Evolutionary conservation across 2,888 invertebrate species (phyloP), one percentile per base, ranked within the genome.

Genomic region (Lasius fuliginosus): DNA sequence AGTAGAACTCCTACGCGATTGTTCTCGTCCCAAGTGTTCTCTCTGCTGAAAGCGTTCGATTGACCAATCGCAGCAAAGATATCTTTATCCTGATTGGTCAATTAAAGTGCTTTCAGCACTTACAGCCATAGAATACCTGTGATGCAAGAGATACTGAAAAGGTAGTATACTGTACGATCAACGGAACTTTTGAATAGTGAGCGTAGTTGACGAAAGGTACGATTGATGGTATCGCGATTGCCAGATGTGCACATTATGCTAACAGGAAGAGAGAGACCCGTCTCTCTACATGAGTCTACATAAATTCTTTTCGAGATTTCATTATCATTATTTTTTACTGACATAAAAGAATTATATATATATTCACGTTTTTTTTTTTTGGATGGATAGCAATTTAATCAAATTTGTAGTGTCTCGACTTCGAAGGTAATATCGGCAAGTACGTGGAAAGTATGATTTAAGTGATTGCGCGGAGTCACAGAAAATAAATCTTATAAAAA

Each of bases 401-500:
- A 92, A 91, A 92, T 90, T 87, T 49, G 76, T 82, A 89, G 90
- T 90, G 82, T 75, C 75, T 46, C 69, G 60, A 64, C 40, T 65
- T 67, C 82, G 67, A 71, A 58, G 56, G 68, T 84, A 83, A 86
- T 83, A 87, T 84, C 62, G 67, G 76, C 46, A 77, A 36, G 36
- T 56, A 56, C 33, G 53, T 74, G 62, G 49, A 60, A 79, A 83
- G 83, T 67, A 85, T 86, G 86, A 62, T 84, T 84, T 79, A 82
- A 88, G 87, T 90, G 88, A 88, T 86, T 88, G 88, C 87, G 89
- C 88, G 89, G 85, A 87, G 73, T 65, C 79, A 82, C 87, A 87
- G 89, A 85, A 89, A 90, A 90, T 91, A 92, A 92, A 92, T 90
- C 84, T 84, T 88, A 88, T 85, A 90, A 93, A 93, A 93, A 93